Base-by-base conservation (phyloP, 2,113 vertebrate species). In the Hyla sarda region DNA sequence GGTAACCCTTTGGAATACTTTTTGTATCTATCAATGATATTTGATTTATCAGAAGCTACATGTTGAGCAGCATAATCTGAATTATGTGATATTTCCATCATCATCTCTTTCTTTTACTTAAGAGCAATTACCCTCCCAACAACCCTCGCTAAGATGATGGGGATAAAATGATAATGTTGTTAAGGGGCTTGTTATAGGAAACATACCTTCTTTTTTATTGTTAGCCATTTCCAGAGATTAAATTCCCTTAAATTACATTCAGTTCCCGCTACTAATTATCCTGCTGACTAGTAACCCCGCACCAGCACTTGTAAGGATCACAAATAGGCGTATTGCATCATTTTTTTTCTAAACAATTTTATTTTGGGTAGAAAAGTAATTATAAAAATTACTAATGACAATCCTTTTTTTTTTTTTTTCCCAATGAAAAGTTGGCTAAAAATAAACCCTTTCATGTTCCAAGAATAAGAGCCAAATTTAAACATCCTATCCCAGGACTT, bases 401-500 rank as follows among this genome's bases (percentile, higher is more conserved):
- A 45, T 9, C 65, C 21, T 60, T 11, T 56, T 32, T 74, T 60
- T 32, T 74, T 60, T 41, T 8, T 8, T 8, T 8, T 8, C 41
- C 41, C 30, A 54, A 16, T 65, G 30, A 69, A 67, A 76, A n/a
- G n/a, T 69, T 82, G n/a, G 58, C 81, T 82, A 87, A 81, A 74
- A 82, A 75, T 74, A 77, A 77, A 69, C 69, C 65, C 47, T 82
- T 87, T 87, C 86, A 76, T 25, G 25, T 71, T 73, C 81, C 60
- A 48, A 69, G 54, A 76, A 83, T 52, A 58, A 83, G 45, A 56
- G 82, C 72, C 79, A 87, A 83, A 69, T 81, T 41, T 74, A 87
- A 89, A 95, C 93, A 94, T 93, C 92, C 89, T 88, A 9, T 45
- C 89, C 92, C 93, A 91, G 93, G 91, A 90, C 90, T 91, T 90